Evolutionary conservation across 1,140 invertebrate species (phyloP), one percentile per base, ranked within the genome.

Genomic region (Galleria mellonella): DNA sequence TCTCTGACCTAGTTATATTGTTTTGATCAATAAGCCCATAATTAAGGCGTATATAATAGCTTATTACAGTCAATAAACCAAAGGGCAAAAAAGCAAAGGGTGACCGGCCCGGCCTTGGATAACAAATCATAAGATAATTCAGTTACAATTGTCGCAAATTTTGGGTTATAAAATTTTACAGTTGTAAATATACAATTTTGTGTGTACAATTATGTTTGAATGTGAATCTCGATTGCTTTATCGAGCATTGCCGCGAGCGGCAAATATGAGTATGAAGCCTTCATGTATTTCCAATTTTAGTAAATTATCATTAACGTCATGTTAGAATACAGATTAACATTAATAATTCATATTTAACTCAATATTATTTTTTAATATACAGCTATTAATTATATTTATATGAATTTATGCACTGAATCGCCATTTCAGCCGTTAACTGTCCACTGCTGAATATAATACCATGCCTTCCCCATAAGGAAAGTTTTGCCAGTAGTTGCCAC

Each of bases 151-250:
- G 58, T 64, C 46, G 53, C 50, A 71, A 72, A 71, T 74, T 51
- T 38, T 48, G 49, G 66, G 69, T 74, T 57, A 74, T 74, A 72
- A 77, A 74, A 68, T 63, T 76, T 72, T 76, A 76, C 73, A 66
- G 55, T 64, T 54, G 55, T 48, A 57, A 65, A 64, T 59, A 47
- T 59, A 65, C 57, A 50, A 55, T 41, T 37, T 30, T 33, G 35
- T 43, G 37, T 14, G 11, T 14, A 9, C 35, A 17, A 30, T 42
- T 38, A 32, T 6, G 33, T 9, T 13, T 32, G 32, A 17, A 37
- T 17, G 35, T 23, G n/a, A 27, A 44, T 50, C 30, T 29, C 17
- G 35, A 60, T 55, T 42, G 51, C 48, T 62, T 55, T 56, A 57
- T 63, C 50, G 48, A 47, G 17, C 17, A 3, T 23, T 23, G 17